A percentile compares a stretch with the other conserved stretches of the same genome.
Evolutionary conservation across 2,888 invertebrate genomes (phyloP).

Genomic region (Amphipoea oculea): DNA sequence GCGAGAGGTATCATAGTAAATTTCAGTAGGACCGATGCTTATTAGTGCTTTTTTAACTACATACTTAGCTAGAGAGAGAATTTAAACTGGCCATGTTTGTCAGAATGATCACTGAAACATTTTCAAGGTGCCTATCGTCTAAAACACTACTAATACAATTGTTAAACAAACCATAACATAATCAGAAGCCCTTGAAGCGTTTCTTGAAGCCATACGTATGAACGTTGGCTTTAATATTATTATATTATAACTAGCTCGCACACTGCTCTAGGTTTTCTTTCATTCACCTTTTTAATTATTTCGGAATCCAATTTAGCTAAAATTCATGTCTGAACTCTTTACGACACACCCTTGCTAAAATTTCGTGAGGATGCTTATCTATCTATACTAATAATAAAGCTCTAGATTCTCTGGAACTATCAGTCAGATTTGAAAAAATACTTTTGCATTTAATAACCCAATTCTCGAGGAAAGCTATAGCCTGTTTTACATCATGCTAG

Average conservation of each 20-base stretch:
- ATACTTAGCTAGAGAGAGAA: background rate
- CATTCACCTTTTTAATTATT: background rate
- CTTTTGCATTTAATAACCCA: too few relatives aligned
- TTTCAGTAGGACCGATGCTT: background rate
- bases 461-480: too few relatives aligned
- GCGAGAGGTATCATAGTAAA: background rate
- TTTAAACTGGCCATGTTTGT: background rate
- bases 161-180: background rate
- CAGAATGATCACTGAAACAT: background rate
- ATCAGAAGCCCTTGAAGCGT: conserved; percentile 18
- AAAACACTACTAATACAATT: background rate
- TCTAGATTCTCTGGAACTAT: too few relatives aligned
- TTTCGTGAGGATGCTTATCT: too few relatives aligned
- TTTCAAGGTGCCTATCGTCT: background rate
- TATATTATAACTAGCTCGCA: conserved; percentile 18
- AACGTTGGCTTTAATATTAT: conserved; percentile 18
- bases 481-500: too few relatives aligned
- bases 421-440: too few relatives aligned
- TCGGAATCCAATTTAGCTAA: background rate
- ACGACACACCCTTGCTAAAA: background rate
- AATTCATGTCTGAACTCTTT: background rate
- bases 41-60: background rate
- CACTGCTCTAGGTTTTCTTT: background rate
- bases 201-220: conserved; percentile 41
- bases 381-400: too few relatives aligned